Evolutionary conservation across 2,113 vertebrate species (phyloP), one percentile per base, ranked within the genome.

Genomic region (Prunella fulvescens): DNA sequence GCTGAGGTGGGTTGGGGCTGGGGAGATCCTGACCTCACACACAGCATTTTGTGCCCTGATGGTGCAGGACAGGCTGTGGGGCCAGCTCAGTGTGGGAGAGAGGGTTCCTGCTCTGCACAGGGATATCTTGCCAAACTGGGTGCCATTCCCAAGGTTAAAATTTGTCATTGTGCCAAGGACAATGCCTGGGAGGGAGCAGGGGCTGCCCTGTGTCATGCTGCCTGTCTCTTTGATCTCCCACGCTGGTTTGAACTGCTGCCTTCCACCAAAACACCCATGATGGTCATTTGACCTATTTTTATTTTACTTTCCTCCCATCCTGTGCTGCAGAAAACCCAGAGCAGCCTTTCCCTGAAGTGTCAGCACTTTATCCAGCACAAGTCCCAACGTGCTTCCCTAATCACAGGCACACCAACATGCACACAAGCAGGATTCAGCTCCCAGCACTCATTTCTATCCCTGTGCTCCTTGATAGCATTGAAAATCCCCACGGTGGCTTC

Each of bases 41-140:
- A 0, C 3, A 20, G 40, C 24, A 14, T 81, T 92, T 86, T 2
- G 1, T 53, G 66, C 53, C 76, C 16, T 2, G 2, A 7, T 23
- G 83, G 44, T 39, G n/a, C 58, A 91, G 67, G 42, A 31, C 24
- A 33, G 47, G 47, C 73, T 67, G 73, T 4, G 14, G 73, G 56
- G 42, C 35, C 81, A 57, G 67, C 62, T 88, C 2, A 0, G 12
- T 10, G 53, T n/a, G 64, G 60, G 60, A 78, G 19, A 0, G 1
- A 50, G 47, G 5, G 13, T 19, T 95, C 78, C 83, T 77, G 73
- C 60, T 50, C 62, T 24, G 58, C 81, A 35, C 40, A 5, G 50
- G 44, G 37, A 11, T 39, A 22, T 57, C 28, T 56, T 69, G 80
- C 71, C 62, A 80, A 70, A 24, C 42, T 61, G 76, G n/a, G 40